phyloP scores from a whole-genome alignment of 1,140 invertebrate genomes.

The Macrobrachium rosenbergii region DNA sequence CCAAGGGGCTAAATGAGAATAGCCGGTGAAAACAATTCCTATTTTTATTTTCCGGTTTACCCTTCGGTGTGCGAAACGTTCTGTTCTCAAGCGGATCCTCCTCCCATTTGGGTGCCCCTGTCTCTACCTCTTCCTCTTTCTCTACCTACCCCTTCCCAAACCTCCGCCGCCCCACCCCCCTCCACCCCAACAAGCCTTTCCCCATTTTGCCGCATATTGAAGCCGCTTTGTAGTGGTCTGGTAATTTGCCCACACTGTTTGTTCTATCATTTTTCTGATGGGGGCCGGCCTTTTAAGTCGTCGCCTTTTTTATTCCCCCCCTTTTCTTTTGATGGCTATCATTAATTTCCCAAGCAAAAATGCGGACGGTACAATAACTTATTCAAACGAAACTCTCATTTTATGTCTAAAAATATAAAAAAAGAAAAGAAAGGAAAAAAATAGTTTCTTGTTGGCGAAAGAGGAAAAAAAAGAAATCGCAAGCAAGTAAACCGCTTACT shows the following conservation, averaged over 20 bases:
- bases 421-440: neutral
- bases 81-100: too few species aligned
- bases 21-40: neutral
- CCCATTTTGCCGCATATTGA: constrained; percentile 25
- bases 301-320: constrained; percentile 27
- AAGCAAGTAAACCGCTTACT: neutral
- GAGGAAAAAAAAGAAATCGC: neutral
- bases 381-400: constrained; percentile 37
- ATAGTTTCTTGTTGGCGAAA: neutral
- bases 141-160: neutral
- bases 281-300: constrained; percentile 43
- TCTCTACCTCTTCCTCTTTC: neutral
- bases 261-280: constrained; percentile 50
- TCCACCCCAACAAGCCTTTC: neutral
- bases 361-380: constrained; percentile 50
- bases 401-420: neutral
- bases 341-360: constrained; percentile 54
- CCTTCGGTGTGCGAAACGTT: too few species aligned
- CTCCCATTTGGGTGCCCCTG: neutral
- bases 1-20: neutral
- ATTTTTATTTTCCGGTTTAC: too few species aligned
- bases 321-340: constrained; percentile 55
- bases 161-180: too few species aligned
- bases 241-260: constrained; percentile 58
- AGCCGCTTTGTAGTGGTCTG: constrained; percentile 24